Conservation (phyloP, 2,888 invertebrate genomes). For the Acleris emargana region DNA sequence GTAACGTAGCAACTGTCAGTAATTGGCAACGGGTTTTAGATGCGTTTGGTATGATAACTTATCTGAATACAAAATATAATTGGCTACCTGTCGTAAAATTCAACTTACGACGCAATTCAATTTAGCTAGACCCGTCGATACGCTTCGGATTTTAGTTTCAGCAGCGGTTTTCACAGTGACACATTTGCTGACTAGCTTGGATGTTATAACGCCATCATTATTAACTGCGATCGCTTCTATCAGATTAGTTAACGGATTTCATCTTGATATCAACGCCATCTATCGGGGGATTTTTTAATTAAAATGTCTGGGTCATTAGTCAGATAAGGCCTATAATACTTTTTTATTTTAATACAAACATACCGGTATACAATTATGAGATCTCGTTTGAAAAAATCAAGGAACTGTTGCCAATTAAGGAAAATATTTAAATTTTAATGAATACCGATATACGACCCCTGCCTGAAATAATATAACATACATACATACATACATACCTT, state of each 20-base stretch:
- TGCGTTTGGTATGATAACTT: no score
- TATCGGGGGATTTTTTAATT: slow-evolving; percentile 18
- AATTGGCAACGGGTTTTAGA: no score
- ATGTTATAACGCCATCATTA: slow-evolving; percentile 23
- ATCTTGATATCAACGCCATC: slow-evolving; percentile 30
- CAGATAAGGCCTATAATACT: background rate
- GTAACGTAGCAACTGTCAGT: no score
- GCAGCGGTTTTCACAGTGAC: slow-evolving; percentile 10
- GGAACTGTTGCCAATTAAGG: no score
- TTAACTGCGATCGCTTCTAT: slow-evolving; percentile 29
- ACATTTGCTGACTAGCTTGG: background rate
- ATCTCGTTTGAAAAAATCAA: no score
- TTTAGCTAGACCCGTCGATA: background rate
- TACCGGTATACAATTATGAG: no score
- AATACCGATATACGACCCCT: no score
- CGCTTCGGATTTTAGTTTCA: background rate
- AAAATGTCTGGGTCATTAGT: slow-evolving; percentile 5
- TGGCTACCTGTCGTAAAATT: background rate
- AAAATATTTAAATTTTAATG: no score
- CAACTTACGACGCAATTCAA: background rate
- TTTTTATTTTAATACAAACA: no score
- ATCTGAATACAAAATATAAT: no score
- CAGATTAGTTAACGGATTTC: slow-evolving; percentile 31
- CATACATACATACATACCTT: no score
- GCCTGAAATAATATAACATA: no score